These are phyloP conservation scores for Sciaenops ocellatus DNA, from an alignment of 2,797 vertebrate genomes.

Conservation along the genomic window DNA sequence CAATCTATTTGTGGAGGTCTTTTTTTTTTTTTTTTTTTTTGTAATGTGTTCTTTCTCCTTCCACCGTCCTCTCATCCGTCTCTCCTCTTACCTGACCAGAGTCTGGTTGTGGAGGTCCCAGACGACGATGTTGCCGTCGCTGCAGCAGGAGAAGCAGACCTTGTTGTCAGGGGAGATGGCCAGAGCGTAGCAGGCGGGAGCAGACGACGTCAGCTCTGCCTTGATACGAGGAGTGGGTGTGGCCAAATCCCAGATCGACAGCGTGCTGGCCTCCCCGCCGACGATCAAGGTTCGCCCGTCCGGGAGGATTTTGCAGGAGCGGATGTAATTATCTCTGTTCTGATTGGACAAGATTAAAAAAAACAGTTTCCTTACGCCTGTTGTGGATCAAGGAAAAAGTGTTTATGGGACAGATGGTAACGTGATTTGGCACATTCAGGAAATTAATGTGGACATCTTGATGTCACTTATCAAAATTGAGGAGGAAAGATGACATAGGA, in stretches of 20 bases:
- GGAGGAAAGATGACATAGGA: background rate
- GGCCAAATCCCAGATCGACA: conserved; percentile 84
- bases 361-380: conserved; percentile 13
- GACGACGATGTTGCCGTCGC: conserved; percentile 86
- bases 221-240: conserved; percentile 83
- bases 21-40: background rate
- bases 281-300: conserved; percentile 82
- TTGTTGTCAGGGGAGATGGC: conserved; percentile 84
- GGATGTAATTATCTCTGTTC: conserved; percentile 85
- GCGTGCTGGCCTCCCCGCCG: conserved; percentile 82
- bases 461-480: conserved; percentile 22
- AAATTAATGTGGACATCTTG: conserved; percentile 46
- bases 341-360: conserved; percentile 51
- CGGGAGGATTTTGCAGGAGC: conserved; percentile 81
- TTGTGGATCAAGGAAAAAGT: conserved; percentile 2
- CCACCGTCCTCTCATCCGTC: background rate
- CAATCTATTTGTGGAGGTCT: conserved; percentile 28
- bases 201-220: conserved; percentile 81
- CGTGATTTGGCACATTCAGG: conserved; percentile 10
- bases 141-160: conserved; percentile 94
- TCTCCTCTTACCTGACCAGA: conserved; percentile 74
- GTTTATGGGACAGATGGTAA: conserved; percentile 14
- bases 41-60: conserved; percentile 22
- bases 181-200: conserved; percentile 82
- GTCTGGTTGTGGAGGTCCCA: conserved; percentile 85